These are phyloP conservation scores for Parotocinclus haroldoi DNA, from an alignment of 2,797 vertebrate genomes.

Conservation along the genomic window DNA sequence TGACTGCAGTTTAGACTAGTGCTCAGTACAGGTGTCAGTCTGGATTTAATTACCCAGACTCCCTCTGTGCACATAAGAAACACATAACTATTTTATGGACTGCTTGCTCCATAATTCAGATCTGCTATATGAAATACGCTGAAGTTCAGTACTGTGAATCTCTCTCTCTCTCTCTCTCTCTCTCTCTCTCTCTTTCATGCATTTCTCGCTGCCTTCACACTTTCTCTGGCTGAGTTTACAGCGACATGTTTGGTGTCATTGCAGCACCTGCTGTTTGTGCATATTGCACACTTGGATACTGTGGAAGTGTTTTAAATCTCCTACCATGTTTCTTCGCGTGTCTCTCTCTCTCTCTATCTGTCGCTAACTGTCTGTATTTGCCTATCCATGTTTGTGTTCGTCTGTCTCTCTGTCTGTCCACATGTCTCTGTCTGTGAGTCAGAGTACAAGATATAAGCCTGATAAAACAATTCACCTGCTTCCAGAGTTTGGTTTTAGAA, in stretches of 20 bases:
- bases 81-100: conserved; percentile 34
- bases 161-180: neutral
- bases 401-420: conserved; percentile 3
- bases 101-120: conserved; percentile 34
- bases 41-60: conserved; percentile 21
- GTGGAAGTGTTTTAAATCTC: too few relatives aligned
- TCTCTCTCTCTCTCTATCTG: neutral
- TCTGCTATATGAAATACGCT: conserved; percentile 25
- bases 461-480: conserved; percentile 54
- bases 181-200: too few relatives aligned
- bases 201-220: neutral
- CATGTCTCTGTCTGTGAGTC: conserved; percentile 1
- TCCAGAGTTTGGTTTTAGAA: conserved; percentile 16
- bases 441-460: conserved; percentile 28
- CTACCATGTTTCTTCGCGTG: too few relatives aligned
- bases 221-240: neutral
- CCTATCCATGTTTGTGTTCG: conserved; percentile 24
- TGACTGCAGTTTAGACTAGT: neutral
- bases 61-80: conserved; percentile 20
- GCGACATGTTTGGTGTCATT: neutral
- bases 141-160: conserved; percentile 6
- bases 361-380: conserved; percentile 4
- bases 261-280: neutral
- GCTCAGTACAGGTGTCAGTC: conserved; percentile 6
- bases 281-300: neutral